phyloP scores from a whole-genome alignment of 2,113 vertebrate species.

The Bos taurus region DNA sequence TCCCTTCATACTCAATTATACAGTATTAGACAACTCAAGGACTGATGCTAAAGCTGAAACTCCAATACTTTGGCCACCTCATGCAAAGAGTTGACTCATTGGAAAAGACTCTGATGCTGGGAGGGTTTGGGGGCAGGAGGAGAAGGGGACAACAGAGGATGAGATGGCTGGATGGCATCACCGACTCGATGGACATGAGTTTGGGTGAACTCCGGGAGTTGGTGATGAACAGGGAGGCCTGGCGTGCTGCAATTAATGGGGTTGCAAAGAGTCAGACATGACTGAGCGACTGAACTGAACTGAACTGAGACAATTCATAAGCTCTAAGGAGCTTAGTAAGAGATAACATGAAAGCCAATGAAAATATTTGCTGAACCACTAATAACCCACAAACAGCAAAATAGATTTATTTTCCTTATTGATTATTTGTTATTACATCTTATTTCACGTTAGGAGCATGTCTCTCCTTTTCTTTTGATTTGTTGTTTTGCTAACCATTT shows the following conservation, averaged over 20 bases:
- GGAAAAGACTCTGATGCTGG: too few species aligned
- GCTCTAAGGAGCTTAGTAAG: background rate
- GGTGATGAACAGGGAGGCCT: too few species aligned
- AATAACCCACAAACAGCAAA: background rate
- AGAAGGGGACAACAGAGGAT: too few species aligned
- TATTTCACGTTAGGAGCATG: background rate
- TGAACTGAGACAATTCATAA: background rate
- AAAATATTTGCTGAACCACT: background rate
- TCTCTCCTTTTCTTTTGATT: background rate
- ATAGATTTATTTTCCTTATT: background rate
- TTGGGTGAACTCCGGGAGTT: too few species aligned
- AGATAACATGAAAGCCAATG: background rate
- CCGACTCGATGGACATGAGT: too few species aligned
- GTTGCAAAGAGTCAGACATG: too few species aligned
- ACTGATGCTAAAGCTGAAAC: too few species aligned
- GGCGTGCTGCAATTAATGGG: accelerated
- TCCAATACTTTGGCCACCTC: too few species aligned
- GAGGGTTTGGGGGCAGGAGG: too few species aligned
- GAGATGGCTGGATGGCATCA: too few species aligned
- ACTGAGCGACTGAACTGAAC: too few species aligned
- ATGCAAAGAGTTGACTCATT: too few species aligned
- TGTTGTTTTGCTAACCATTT: background rate
- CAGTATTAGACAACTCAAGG: background rate
- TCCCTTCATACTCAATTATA: background rate
- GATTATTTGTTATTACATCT: background rate